These are phyloP conservation scores for Frieseomelitta varia DNA, from an alignment of 1,140 invertebrate species.

Conservation along the genomic window DNA sequence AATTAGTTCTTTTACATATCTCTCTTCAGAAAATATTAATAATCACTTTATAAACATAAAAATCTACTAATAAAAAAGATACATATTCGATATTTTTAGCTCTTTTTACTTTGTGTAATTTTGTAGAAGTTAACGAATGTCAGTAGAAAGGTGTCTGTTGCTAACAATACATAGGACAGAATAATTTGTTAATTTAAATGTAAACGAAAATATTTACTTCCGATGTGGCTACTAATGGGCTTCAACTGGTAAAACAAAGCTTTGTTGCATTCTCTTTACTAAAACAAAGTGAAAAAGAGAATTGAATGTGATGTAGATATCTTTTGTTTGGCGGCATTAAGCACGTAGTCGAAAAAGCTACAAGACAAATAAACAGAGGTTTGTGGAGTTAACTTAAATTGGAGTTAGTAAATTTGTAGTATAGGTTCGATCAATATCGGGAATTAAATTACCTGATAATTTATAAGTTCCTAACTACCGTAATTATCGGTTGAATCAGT, in stretches of 20 bases:
- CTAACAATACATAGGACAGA: background rate
- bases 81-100: background rate
- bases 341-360: background rate
- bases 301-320: too few relatives aligned
- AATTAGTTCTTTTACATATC: background rate
- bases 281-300: conserved; percentile 5
- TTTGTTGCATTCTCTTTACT: background rate
- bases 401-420: conserved; percentile 15
- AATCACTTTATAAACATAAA: background rate
- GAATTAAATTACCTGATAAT: conserved; percentile 51
- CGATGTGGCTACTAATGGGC: background rate
- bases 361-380: background rate
- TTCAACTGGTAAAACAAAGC: background rate
- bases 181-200: conserved; percentile 5
- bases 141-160: background rate
- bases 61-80: background rate
- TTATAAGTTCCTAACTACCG: conserved; percentile 51
- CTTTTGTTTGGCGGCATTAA: background rate
- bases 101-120: background rate
- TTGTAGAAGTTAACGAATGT: background rate
- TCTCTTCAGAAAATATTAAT: background rate
- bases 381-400: conserved; percentile 2
- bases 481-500: conserved; percentile 51
- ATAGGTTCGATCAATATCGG: conserved; percentile 38
- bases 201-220: background rate